A percentile compares a stretch with the other conserved stretches of the same genome.
phyloP scores from a whole-genome alignment of 2,797 vertebrate species.

The Gymnothorax javanicus region DNA sequence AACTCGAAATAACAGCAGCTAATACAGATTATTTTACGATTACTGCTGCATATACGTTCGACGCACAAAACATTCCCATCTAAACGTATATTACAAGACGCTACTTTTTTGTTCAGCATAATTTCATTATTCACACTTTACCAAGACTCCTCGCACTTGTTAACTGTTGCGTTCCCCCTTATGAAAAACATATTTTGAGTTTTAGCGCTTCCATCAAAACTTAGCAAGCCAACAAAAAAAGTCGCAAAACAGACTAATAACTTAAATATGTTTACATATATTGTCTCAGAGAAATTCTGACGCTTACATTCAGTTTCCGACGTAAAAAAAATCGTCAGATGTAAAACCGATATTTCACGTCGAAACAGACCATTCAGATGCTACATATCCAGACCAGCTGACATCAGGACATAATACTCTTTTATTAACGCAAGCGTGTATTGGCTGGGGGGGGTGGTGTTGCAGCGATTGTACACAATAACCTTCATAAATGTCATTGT shows the following conservation, averaged over 20 bases:
- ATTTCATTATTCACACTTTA: constrained; percentile 52
- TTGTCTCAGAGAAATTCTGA: constrained; percentile 45
- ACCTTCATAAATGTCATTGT: constrained; percentile 61
- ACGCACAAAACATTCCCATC: constrained; percentile 46
- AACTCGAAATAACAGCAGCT: constrained; percentile 62
- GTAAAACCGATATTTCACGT: constrained; percentile 33
- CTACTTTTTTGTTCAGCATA: constrained; percentile 37
- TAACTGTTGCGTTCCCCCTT: constrained; percentile 61
- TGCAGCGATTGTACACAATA: constrained; percentile 55
- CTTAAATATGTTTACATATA: constrained; percentile 36
- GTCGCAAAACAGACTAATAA: too few species aligned
- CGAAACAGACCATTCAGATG: constrained; percentile 37
- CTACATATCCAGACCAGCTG: constrained; percentile 28
- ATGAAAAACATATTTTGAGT: constrained; percentile 66
- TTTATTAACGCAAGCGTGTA: constrained; percentile 42
- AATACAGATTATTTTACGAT: constrained; percentile 55
- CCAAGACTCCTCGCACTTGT: constrained; percentile 47
- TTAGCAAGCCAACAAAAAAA: constrained; percentile 52
- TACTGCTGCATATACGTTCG: constrained; percentile 32
- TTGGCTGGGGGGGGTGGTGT: constrained; percentile 2
- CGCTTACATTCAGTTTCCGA: constrained; percentile 38
- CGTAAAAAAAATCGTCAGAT: constrained; percentile 33
- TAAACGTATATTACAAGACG: constrained; percentile 10
- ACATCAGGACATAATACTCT: constrained; percentile 35
- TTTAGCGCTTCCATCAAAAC: constrained; percentile 44